These are phyloP conservation scores for Sinohyriopsis cumingii DNA, from an alignment of 2,888 invertebrate genomes.

Conservation along the genomic window DNA sequence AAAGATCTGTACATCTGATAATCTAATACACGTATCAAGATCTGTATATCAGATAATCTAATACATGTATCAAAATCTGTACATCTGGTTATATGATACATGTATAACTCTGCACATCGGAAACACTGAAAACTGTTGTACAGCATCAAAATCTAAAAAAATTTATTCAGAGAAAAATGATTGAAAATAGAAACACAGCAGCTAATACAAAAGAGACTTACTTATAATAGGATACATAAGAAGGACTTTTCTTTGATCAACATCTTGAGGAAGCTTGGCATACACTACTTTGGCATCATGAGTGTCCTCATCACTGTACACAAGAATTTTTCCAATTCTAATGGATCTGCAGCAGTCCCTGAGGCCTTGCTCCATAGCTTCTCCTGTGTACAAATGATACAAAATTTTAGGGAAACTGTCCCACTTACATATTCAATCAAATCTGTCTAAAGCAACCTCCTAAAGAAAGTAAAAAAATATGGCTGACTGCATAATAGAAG, in stretches of 20 bases:
- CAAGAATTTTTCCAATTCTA: slow-evolving; percentile 97
- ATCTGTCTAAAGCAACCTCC: not conserved
- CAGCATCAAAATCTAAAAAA: not conserved
- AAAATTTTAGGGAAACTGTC: too few species aligned
- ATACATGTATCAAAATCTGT: not conserved
- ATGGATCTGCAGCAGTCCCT: slow-evolving; percentile 98
- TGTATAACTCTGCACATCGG: not conserved
- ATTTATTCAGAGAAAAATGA: not conserved
- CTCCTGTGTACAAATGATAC: slow-evolving; percentile 72
- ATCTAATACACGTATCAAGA: not conserved
- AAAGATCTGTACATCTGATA: too few species aligned
- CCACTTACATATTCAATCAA: too few species aligned
- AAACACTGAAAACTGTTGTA: not conserved
- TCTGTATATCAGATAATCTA: not conserved
- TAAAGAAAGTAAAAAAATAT: not conserved
- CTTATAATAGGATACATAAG: slow-evolving; percentile 99
- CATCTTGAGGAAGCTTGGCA: slow-evolving; percentile 96
- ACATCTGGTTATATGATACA: not conserved
- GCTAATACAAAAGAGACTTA: slow-evolving; percentile 66
- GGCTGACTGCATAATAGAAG: too few species aligned
- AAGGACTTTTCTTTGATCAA: slow-evolving; percentile 87
- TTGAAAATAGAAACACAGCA: too few species aligned
- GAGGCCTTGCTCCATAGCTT: slow-evolving; percentile 89
- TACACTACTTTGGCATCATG: slow-evolving; percentile 98
- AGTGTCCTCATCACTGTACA: slow-evolving; percentile 96